phyloP scores from a whole-genome alignment of 2,797 vertebrate genomes.

The Remorina albescens region DNA sequence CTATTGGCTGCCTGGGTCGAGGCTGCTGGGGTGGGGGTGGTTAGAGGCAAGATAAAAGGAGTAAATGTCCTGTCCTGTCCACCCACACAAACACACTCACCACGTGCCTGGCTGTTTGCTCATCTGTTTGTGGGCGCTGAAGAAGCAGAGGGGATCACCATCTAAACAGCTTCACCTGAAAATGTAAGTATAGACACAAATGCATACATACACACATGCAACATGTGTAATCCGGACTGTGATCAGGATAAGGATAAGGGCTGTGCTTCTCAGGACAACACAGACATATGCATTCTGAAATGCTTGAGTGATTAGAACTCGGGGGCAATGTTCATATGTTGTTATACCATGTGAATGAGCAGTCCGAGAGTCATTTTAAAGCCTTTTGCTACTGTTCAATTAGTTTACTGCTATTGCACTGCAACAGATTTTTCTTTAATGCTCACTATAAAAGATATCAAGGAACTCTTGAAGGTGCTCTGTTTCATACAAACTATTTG shows the following conservation, averaged over 20 bases:
- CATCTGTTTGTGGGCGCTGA: constrained; percentile 41
- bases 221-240: constrained; percentile 75
- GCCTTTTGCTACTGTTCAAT: not conserved
- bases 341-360: constrained; percentile 1
- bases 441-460: not conserved
- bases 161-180: constrained; percentile 50
- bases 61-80: constrained; percentile 66
- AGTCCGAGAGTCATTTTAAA: not conserved
- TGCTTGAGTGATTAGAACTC: constrained; percentile 75
- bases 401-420: not conserved
- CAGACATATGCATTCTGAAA: constrained; percentile 30
- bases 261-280: constrained; percentile 42
- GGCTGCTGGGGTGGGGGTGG: constrained; percentile 70
- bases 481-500: constrained; percentile 9
- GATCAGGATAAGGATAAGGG: constrained; percentile 66
- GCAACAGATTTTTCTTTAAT: constrained; percentile 3
- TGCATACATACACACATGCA: constrained; percentile 27
- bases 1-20: constrained; percentile 79
- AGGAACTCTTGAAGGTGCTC: not conserved
- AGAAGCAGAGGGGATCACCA: constrained; percentile 46
- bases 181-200: constrained; percentile 66
- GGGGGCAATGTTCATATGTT: constrained; percentile 54
- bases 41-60: constrained; percentile 77
- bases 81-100: constrained; percentile 36
- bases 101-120: constrained; percentile 35